These are phyloP conservation scores for Phylloscopus whistleri DNA, from an alignment of 2,113 vertebrate genomes.

Conservation along the genomic window DNA sequence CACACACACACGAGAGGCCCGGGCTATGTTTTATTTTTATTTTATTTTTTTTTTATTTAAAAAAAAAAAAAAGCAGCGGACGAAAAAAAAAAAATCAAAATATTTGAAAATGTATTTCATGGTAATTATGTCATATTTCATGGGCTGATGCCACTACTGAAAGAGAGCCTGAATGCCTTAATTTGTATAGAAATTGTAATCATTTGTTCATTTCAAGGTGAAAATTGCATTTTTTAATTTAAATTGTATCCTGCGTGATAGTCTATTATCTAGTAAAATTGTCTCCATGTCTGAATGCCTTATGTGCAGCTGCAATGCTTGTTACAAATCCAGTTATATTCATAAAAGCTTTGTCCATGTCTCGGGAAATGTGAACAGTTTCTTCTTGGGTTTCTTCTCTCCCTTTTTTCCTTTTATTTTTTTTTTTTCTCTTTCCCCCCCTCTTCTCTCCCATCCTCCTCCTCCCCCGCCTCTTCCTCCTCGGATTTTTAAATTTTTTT, in stretches of 20 bases:
- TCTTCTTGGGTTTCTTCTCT: constrained; percentile 46
- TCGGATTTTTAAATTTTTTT: background rate
- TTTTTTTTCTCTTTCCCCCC: background rate
- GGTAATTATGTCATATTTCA: constrained; percentile 99
- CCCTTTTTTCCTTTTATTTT: background rate
- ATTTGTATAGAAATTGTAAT: constrained; percentile 99
- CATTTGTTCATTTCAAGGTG: constrained; percentile 99
- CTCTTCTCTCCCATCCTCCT: background rate
- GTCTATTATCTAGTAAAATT: constrained; percentile 99
- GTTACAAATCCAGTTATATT: constrained; percentile 93
- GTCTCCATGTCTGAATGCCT: constrained; percentile 94
- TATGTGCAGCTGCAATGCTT: constrained; percentile 89
- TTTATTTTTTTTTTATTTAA: constrained; percentile 64
- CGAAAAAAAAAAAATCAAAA: constrained; percentile 90
- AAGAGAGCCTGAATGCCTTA: constrained; percentile 99
- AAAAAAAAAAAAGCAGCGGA: constrained; percentile 79
- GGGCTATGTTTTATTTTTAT: constrained; percentile 77
- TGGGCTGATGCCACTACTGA: constrained; percentile 96
- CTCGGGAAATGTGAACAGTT: constrained; percentile 82
- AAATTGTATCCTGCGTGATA: constrained; percentile 99
- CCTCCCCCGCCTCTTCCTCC: background rate
- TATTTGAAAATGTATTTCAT: constrained; percentile 99
- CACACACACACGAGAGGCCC: constrained; percentile 62
- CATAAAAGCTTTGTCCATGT: constrained; percentile 91
- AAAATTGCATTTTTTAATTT: constrained; percentile 99